These are phyloP conservation scores for Anthonomus grandis DNA, from an alignment of 1,140 invertebrate genomes.

Conservation along the genomic window DNA sequence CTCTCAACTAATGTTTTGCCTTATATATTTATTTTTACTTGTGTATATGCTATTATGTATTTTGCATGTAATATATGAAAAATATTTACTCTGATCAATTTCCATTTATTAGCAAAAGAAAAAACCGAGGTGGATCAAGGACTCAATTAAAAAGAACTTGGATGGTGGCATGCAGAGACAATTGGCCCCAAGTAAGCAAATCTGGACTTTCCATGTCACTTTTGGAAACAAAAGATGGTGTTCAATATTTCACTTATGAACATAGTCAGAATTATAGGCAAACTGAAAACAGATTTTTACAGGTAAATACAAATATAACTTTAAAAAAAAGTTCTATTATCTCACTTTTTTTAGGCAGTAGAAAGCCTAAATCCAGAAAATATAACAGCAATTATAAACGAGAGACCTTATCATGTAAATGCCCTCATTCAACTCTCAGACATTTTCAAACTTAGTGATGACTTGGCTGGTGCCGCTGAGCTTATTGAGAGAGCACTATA, in stretches of 20 bases:
- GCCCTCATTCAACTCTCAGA: slow-evolving; percentile 82
- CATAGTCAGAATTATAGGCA: slow-evolving; percentile 75
- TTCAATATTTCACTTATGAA: slow-evolving; percentile 74
- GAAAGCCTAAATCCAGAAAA: slow-evolving; percentile 78
- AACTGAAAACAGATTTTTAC: slow-evolving; percentile 69
- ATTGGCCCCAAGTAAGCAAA: slow-evolving; percentile 65
- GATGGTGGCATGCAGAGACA: slow-evolving; percentile 65
- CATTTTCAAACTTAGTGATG: slow-evolving; percentile 75
- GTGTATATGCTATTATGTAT: no score
- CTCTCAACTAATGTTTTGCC: no score
- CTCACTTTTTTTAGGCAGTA: slow-evolving; percentile 57
- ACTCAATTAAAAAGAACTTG: slow-evolving; percentile 60
- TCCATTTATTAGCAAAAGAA: slow-evolving; percentile 54
- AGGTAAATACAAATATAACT: slow-evolving; percentile 32
- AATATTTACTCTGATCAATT: no score
- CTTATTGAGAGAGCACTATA: slow-evolving; percentile 75
- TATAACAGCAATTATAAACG: slow-evolving; percentile 75
- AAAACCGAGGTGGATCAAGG: slow-evolving; percentile 53
- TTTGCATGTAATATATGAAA: no score
- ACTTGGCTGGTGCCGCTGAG: slow-evolving; percentile 74
- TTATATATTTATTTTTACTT: no score
- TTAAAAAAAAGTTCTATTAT: not conserved
- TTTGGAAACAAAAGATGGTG: slow-evolving; percentile 51
- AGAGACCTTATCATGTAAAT: slow-evolving; percentile 80
- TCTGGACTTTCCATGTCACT: slow-evolving; percentile 71